Conservation (phyloP, 1,140 invertebrate genomes). For the Diorhabda sublineata region DNA sequence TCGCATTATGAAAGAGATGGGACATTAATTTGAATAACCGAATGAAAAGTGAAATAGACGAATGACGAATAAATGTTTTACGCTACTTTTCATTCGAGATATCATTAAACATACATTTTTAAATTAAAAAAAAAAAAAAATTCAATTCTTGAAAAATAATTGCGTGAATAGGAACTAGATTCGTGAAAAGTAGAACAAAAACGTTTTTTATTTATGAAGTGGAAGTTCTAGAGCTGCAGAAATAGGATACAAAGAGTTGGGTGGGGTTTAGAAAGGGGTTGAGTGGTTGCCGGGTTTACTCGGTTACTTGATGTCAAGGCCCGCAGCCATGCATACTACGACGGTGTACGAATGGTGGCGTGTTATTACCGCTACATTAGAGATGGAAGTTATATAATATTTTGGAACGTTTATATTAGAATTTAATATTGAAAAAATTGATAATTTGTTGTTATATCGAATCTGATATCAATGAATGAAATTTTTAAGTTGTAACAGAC, state of each 20-base stretch:
- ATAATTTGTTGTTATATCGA: no score
- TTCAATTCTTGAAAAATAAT: slow-evolving; percentile 8
- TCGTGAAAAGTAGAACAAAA: slow-evolving; percentile 9
- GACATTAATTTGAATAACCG: no score
- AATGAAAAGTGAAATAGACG: neutral
- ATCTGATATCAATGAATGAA: no score
- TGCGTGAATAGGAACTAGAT: neutral
- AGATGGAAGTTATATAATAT: neutral
- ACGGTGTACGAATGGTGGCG: slow-evolving; percentile 11
- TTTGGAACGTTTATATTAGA: no score
- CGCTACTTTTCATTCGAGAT: neutral
- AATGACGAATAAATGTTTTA: neutral
- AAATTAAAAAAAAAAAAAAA: neutral
- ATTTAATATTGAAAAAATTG: no score
- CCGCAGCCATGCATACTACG: slow-evolving; percentile 12
- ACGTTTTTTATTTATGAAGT: neutral
- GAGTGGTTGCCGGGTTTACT: slow-evolving; percentile 14
- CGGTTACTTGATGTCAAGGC: slow-evolving; percentile 16
- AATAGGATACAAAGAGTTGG: neutral
- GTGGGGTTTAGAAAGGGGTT: slow-evolving; percentile 4
- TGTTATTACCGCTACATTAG: slow-evolving; percentile 10
- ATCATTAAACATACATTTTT: neutral
- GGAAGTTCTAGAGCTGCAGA: slow-evolving; percentile 1
- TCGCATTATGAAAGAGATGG: no score
- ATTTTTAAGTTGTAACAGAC: no score